Base-by-base conservation (phyloP, 2,888 invertebrate genomes). In the Tiphia femorata region DNA sequence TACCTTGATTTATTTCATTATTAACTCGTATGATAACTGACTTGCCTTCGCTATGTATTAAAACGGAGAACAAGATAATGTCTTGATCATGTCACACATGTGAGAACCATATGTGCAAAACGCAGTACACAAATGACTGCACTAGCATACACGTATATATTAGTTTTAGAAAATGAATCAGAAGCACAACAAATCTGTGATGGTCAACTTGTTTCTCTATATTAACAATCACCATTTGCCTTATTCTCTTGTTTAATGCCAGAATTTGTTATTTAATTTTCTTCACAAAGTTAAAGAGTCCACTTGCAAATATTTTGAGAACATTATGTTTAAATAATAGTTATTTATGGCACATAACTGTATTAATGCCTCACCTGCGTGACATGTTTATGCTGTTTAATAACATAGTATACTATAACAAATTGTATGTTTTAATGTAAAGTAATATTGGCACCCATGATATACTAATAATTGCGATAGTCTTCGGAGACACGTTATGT, bases 351-450 rank as follows among this genome's bases (percentile, higher is more conserved):
- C 62, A 55, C 20, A 17, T 52, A 49, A 46, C 54, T n/a, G n/a
- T n/a, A n/a, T n/a, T n/a, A 62, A 42, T 54, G 56, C 52, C 62
- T 52, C 52, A 57, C 59, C 49, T 56, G 59, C 59, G 64, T 65
- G 64, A 62, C 64, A 65, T 62, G 64, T 42, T 35, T n/a, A 23
- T 27, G n/a, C n/a, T 8, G 10, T 38, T 16, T 38, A 38, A 10
- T 17, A 38, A 38, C 19, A 19, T 1, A 17, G 14, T 41, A 19
- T 21, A 3, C 12, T 16, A 21, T n/a, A 42, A 49, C 40, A 20
- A 10, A 16, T 49, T 27, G 12, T 49, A 12, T 40, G 23, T 30
- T 33, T 49, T 49, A 41, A 49, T 19, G 44, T 20, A 19, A 17
- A 46, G 10, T 46, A 38, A 38, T 19, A 8, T 38, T 38, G 10